Base-by-base conservation (phyloP, 2,113 vertebrate species). In the Mystacornis crossleyi region DNA sequence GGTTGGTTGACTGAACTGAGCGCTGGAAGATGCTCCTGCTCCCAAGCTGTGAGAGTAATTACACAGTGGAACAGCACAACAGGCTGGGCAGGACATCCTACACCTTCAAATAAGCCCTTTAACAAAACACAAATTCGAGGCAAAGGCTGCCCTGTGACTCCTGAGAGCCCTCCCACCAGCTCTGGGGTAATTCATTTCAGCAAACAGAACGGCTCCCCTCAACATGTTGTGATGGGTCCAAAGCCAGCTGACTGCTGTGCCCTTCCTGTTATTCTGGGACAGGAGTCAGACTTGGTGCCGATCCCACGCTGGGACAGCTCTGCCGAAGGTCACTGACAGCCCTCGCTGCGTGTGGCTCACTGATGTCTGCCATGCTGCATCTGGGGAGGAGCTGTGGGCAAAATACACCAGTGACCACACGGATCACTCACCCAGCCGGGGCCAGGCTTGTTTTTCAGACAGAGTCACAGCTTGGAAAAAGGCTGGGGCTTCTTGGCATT, bases 291-390 rank as follows among this genome's bases (percentile, higher is more conserved):
- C 47, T 17, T n/a, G 5, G 33, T 5, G 73, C 77, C 0, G 1
- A 84, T 53, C 53, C 83, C 70, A 15, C 0, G 8, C 58, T n/a
- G 62, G 36, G 54, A n/a, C 50, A 21, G 24, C 89, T 57, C 85
- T 66, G 75, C 51, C 4, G 2, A 45, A 78, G 64, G 80, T 78
- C 91, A 50, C 31, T 1, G 3, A 17, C 2, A 1, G 64, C 47
- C 60, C 78, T 79, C 0, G 0, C 51, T 65, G 53, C 0, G 0
- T 29, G 70, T 12, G 20, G 70, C 60, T 58, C 0, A 0, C 1
- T 47, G 43, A 15, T 58, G 43, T 47, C 65, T 66, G 53, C 21
- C 34, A 50, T 24, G 78, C 88, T 62, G 66, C 4, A 67, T n/a
- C 43, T 75, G 70, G 53, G 62, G 84, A 51, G 70, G n/a, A 72